Conservation (phyloP, 2,113 vertebrate genomes). For the Megaceryle maxima region DNA sequence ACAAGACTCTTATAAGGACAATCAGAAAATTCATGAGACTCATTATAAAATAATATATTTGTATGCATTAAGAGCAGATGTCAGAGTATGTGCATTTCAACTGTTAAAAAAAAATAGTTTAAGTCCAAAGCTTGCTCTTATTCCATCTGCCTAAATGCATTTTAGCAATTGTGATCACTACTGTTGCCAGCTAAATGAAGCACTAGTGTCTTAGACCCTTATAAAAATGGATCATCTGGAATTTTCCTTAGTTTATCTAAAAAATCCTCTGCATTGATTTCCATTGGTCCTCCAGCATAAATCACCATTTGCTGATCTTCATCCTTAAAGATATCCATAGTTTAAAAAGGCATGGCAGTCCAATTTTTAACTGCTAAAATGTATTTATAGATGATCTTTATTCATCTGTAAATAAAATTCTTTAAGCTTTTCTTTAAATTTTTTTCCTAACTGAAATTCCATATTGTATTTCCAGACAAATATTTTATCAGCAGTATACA, state of each 20-base stretch:
- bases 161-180: neutral
- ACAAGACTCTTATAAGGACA: neutral
- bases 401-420: neutral
- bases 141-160: neutral
- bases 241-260: neutral
- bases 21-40: neutral
- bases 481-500: neutral
- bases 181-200: neutral
- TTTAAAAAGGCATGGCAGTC: neutral
- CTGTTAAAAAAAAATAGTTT: too few relatives aligned
- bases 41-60: neutral
- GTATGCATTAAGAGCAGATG: neutral
- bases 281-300: neutral
- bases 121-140: neutral
- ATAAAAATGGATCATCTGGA: neutral
- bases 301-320: neutral
- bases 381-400: neutral
- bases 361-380: neutral
- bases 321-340: neutral
- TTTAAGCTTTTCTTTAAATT: neutral
- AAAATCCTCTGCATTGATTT: neutral
- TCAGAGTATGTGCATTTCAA: neutral
- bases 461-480: neutral
- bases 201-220: neutral
- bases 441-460: neutral